Evolutionary conservation across 2,797 vertebrate genomes (phyloP).

Genomic region (Jordanella pulchra): DNA sequence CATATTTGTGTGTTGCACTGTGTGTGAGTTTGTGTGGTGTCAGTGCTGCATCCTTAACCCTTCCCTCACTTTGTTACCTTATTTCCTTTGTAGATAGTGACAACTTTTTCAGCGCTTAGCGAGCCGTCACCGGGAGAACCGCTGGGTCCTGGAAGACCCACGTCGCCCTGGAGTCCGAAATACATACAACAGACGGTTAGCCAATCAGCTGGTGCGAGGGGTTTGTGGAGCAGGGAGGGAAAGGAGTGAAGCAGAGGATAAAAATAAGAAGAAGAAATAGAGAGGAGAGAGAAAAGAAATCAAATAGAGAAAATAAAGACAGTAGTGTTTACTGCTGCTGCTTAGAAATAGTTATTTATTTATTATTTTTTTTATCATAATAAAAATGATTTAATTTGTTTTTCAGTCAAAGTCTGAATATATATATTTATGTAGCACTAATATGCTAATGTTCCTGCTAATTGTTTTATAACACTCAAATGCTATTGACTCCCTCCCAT

Average conservation of each 20-base stretch:
- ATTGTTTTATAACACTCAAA: too few relatives aligned
- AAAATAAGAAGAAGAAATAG: background rate
- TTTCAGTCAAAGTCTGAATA: too few relatives aligned
- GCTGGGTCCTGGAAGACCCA: slow-evolving; percentile 77
- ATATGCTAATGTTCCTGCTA: too few relatives aligned
- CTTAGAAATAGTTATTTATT: background rate
- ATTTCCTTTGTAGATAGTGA: slow-evolving; percentile 85
- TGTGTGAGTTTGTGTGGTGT: slow-evolving; percentile 36
- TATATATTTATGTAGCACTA: too few relatives aligned
- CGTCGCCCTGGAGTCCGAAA: slow-evolving; percentile 80
- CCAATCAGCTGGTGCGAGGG: slow-evolving; percentile 34
- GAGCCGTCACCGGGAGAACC: slow-evolving; percentile 74
- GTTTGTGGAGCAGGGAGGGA: slow-evolving; percentile 8
- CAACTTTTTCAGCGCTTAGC: slow-evolving; percentile 65
- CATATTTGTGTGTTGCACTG: slow-evolving; percentile 20
- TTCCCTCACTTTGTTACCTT: slow-evolving; percentile 76
- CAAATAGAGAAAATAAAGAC: background rate
- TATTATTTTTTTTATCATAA: too few relatives aligned
- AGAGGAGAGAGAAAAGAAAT: background rate
- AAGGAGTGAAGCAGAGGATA: background rate
- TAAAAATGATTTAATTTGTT: too few relatives aligned
- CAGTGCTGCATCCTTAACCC: slow-evolving; percentile 30
- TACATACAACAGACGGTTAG: slow-evolving; percentile 74
- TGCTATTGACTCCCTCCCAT: too few relatives aligned
- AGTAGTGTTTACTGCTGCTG: background rate